Evolutionary conservation across 2,888 invertebrate species (phyloP).

Genomic region (Colletes collaris): DNA sequence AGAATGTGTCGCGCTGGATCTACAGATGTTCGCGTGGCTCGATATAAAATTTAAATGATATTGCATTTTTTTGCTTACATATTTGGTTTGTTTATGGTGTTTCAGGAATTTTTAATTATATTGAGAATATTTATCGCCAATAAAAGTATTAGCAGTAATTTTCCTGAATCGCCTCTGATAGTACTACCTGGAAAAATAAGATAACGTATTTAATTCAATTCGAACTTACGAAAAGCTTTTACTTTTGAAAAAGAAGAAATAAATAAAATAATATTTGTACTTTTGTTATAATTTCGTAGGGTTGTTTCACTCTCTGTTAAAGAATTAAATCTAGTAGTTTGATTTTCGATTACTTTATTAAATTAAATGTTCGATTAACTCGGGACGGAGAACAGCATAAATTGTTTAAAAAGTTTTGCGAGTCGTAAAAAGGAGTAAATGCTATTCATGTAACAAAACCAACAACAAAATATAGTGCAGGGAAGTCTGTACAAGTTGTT

Average conservation of each 20-base stretch:
- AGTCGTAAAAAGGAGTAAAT: too few species aligned
- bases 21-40: neutral
- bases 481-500: too few species aligned
- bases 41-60: neutral
- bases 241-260: neutral
- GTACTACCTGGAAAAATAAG: slow-evolving; percentile 41
- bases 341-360: too few species aligned
- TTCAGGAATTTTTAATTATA: neutral
- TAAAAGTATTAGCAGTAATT: slow-evolving; percentile 1
- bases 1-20: neutral
- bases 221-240: neutral
- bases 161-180: neutral
- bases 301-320: neutral
- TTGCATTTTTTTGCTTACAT: neutral
- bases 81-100: neutral
- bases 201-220: neutral
- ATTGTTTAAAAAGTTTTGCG: too few species aligned
- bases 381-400: too few species aligned
- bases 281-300: neutral
- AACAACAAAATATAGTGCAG: too few species aligned
- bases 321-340: neutral
- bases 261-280: neutral
- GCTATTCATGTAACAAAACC: too few species aligned
- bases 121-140: neutral
- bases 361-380: too few species aligned